These are phyloP conservation scores for Heliocidaris erythrogramma DNA, from an alignment of 35 echinoderm and acorn worm species.

Conservation along the genomic window DNA sequence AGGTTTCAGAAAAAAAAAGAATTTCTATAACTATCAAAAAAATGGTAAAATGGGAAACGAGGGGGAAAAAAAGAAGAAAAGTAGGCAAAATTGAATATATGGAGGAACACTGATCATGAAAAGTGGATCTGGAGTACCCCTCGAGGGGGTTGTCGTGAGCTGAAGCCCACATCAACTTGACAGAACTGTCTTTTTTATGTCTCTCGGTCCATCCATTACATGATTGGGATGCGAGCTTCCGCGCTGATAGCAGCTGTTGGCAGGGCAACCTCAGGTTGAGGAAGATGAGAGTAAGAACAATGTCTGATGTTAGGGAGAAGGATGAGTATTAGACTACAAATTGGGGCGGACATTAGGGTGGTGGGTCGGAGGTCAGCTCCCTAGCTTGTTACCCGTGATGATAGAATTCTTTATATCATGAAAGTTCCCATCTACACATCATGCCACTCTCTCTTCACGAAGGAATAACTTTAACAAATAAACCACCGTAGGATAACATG, in stretches of 20 bases:
- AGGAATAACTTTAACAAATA: too few species aligned
- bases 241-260: background rate
- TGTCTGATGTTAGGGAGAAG: background rate
- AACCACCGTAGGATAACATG: background rate
- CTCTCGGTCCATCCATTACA: conserved; percentile 1
- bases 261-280: background rate
- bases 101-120: background rate
- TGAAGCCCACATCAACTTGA: conserved; percentile 1
- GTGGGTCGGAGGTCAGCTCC: background rate
- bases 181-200: background rate
- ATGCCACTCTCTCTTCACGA: too few species aligned
- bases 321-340: background rate
- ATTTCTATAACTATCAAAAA: background rate
- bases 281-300: background rate
- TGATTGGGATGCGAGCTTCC: background rate
- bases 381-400: background rate
- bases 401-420: background rate
- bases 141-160: background rate
- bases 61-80: background rate
- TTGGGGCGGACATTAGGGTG: background rate
- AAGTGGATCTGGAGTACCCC: background rate
- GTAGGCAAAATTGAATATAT: background rate
- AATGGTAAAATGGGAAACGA: background rate
- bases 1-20: background rate
- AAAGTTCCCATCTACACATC: background rate